Conservation (phyloP, 2,113 vertebrate genomes). For the Oncorhynchus tshawytscha region DNA sequence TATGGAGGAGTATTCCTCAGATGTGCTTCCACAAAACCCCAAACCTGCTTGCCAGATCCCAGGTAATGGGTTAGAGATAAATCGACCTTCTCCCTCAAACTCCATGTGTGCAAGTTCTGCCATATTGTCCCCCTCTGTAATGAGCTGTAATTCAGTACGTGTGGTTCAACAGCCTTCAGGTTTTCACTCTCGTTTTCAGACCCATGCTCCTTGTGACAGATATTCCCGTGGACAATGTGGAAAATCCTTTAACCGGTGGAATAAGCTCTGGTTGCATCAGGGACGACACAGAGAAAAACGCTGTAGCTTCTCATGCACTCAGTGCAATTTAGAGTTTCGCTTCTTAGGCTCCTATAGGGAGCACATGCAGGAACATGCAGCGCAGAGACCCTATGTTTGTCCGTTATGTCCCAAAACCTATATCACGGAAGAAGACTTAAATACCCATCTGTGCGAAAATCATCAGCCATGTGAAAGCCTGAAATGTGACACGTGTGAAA, state of each 20-base stretch:
- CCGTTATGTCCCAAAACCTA: slow-evolving; percentile 33
- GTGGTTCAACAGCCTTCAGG: background rate
- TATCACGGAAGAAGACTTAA: background rate
- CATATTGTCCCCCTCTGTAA: slow-evolving; percentile 1
- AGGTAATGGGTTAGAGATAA: background rate
- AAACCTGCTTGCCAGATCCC: background rate
- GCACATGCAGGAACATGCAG: slow-evolving; percentile 48
- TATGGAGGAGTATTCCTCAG: background rate
- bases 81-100: background rate
- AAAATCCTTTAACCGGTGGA: slow-evolving; percentile 32
- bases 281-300: slow-evolving; percentile 18
- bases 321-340: slow-evolving; percentile 45
- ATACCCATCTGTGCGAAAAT: slow-evolving; percentile 16
- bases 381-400: slow-evolving; percentile 27
- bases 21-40: background rate
- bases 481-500: slow-evolving; percentile 46
- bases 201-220: slow-evolving; percentile 13
- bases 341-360: slow-evolving; percentile 45
- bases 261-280: slow-evolving; percentile 40
- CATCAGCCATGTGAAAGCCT: slow-evolving; percentile 10
- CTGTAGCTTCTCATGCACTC: slow-evolving; percentile 36
- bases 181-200: slow-evolving; percentile 14
- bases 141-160: slow-evolving; percentile 11
- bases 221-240: slow-evolving; percentile 37
- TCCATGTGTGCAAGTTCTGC: background rate